Evolutionary conservation across 2,113 vertebrate genomes (phyloP), one percentile per base, ranked within the genome.

Genomic region (Hypocryptadius cinnamomeus): DNA sequence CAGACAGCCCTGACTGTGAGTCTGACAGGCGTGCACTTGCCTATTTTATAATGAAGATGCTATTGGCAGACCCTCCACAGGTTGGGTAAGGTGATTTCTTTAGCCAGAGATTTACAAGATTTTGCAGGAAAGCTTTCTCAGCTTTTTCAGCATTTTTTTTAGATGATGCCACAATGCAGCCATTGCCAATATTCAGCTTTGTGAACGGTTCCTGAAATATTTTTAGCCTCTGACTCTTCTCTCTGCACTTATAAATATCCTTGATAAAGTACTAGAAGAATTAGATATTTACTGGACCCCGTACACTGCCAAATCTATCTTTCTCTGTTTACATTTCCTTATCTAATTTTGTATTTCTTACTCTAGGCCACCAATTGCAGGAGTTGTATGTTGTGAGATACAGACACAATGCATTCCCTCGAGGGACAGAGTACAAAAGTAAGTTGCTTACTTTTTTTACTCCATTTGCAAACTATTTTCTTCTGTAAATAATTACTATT

Each of bases 1-100:
- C 91, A 95, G 97, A 93, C 92, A 90, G 92, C 95, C 87, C 92
- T 87, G 88, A 57, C 89, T 85, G 63, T 60, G 94, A 92, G 74
- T 79, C 89, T 96, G 93, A 95, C 95, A 96, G 93, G 92, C 27
- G 27, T 71, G 54, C 57, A 44, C 82, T 96, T 89, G 85, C 84
- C 85, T 65, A 70, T 9, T 95, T 96, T 92, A 66, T 94, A 94
- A 95, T 42, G 87, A 93, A 96, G 85, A 25, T 68, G 85, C 69
- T 89, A 82, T 89, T 91, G 68, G 85, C 88, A 95, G 86, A 94
- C 93, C 94, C 90, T 89, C 74, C 73, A 79, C n/a, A n/a, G n/a
- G 12, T 27, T 88, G 63, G 44, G 63, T 65, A 57, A 95, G 73
- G 84, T 57, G 54, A 87, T 92, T 94, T 96, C 93, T 89, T 93